Conservation (phyloP, 2,797 vertebrate genomes). For the Tangara arthus region DNA sequence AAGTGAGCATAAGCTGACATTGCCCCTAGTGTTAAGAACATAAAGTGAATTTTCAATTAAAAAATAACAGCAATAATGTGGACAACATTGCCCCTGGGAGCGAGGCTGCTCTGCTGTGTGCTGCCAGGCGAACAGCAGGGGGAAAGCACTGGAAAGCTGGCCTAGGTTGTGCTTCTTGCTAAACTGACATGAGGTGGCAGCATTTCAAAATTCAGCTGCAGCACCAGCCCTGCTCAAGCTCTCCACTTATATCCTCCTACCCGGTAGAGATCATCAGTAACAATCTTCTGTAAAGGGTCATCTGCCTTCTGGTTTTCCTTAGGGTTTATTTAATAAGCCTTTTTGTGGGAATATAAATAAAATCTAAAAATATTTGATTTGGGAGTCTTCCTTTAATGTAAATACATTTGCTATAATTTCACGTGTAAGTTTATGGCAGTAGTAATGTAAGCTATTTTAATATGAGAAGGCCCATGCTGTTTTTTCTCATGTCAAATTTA, state of each 20-base stretch:
- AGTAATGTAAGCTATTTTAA: not conserved
- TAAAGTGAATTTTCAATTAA: not conserved
- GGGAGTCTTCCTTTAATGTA: not conserved
- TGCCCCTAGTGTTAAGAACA: accelerated
- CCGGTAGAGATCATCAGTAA: not conserved
- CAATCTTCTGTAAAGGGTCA: not conserved
- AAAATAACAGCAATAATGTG: not conserved
- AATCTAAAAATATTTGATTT: not conserved
- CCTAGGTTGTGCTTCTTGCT: not conserved
- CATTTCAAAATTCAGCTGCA: constrained; percentile 16
- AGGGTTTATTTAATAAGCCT: not conserved
- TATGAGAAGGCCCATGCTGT: not conserved
- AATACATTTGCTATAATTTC: not conserved
- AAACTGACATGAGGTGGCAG: not conserved
- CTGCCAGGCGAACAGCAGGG: not conserved
- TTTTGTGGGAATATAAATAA: not conserved
- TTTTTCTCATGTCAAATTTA: not conserved
- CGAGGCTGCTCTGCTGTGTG: not conserved
- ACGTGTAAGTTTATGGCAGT: not conserved
- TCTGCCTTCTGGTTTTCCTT: not conserved
- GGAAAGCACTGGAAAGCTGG: not conserved
- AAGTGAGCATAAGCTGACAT: not conserved
- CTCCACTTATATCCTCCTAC: not conserved
- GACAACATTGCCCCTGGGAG: not conserved
- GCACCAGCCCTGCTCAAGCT: not conserved